Evolutionary conservation across 2,113 vertebrate species (phyloP).

Genomic region (Microcebus jonahi): DNA sequence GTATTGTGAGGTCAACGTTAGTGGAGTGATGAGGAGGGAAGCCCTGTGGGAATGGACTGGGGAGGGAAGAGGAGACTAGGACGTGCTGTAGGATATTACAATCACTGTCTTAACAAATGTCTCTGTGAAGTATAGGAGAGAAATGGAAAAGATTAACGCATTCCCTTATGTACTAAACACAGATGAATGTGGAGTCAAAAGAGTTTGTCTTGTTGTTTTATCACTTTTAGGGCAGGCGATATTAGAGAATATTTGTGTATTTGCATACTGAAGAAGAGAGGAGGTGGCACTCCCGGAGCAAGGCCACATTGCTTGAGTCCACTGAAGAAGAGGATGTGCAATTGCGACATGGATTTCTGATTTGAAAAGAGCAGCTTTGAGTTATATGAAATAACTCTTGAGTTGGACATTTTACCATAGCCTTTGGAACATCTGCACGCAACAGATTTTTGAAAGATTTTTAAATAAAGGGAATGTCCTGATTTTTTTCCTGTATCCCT

Average conservation of each 20-base stretch:
- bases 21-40: too few species aligned
- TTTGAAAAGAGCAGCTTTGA: not conserved
- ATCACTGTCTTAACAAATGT: not conserved
- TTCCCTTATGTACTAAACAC: not conserved
- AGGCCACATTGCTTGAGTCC: not conserved
- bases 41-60: not conserved
- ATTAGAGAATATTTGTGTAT: not conserved
- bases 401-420: not conserved
- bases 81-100: not conserved
- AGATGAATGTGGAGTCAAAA: not conserved
- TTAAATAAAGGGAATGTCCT: not conserved
- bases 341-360: not conserved
- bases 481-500: not conserved
- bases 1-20: not conserved
- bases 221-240: not conserved
- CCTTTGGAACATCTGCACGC: not conserved
- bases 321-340: not conserved
- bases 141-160: not conserved
- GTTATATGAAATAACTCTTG: conserved; percentile 5
- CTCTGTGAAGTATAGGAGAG: not conserved
- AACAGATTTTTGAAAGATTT: not conserved
- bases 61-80: not conserved
- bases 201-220: not conserved
- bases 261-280: not conserved
- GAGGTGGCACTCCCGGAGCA: not conserved